Evolutionary conservation across 1,140 invertebrate species (phyloP), one percentile per base, ranked within the genome.

Genomic region (Pseudomyrmex flavicornis): DNA sequence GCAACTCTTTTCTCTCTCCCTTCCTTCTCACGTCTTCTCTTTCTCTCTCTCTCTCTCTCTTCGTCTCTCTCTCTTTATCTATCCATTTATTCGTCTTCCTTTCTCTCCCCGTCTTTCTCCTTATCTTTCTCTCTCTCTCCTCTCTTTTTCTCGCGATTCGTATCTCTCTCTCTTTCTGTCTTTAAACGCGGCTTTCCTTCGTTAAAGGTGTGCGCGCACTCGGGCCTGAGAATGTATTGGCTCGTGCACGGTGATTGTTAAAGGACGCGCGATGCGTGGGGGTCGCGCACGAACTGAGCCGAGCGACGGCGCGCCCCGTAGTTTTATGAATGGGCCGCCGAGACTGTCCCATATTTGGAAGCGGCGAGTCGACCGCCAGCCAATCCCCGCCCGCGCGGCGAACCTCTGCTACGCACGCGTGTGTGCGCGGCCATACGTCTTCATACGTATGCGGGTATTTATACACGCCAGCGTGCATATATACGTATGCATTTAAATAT

Each of bases 261-360:
- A 89, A 92, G 91, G 92, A 92, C 91, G 90, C 92, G 91, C 90
- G 91, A 93, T 95, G 93, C 93, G 92, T 94, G 93, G 94, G 93
- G 92, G 92, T 94, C 93, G 93, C 94, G 92, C 92, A 93, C 94
- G 86, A 94, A 94, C 93, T 94, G 93, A 94, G 93, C 92, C 91
- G 90, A 92, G 90, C 85, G 87, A 84, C 93, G 93, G 93, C 93
- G 93, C 93, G 93, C 93, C 93, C 94, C 93, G 93, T 92, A 94
- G 94, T 94, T 95, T 96, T 96, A 96, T 96, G 95, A 96, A 96
- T 96, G 95, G 95, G 96, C 93, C 93, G 91, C 93, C 90, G 91
- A 93, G 92, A 93, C 94, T 95, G 94, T 95, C 94, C 95, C 95
- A 95, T 95, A 95, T 95, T 95, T 95, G 94, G 94, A 94, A 95